phyloP scores from a whole-genome alignment of 2,113 vertebrate species.

The Pelmatolapia mariae region DNA sequence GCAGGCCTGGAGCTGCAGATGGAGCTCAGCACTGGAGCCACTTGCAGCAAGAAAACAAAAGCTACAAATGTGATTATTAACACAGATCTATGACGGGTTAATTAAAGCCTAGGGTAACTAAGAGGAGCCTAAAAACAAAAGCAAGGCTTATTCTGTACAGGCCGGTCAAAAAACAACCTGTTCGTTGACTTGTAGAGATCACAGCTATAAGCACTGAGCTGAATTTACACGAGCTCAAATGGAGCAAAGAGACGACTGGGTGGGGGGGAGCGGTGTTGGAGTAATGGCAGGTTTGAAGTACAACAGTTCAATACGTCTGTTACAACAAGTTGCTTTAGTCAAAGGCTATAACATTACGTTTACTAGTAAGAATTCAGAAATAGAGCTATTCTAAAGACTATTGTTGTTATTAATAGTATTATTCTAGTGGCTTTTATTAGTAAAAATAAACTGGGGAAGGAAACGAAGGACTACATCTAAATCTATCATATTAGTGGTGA shows the following conservation, averaged over 20 bases:
- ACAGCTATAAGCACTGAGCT: constrained; percentile 2
- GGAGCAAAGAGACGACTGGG: constrained; percentile 26
- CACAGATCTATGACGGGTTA: not conserved
- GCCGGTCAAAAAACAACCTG: constrained; percentile 2
- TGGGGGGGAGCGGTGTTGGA: constrained; percentile 9
- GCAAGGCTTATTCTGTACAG: not conserved
- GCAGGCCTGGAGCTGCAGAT: constrained; percentile 37
- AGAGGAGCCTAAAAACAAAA: not conserved
- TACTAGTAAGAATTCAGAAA: not conserved
- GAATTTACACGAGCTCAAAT: constrained; percentile 36
- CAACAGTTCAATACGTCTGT: constrained; percentile 59
- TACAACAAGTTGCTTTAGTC: constrained; percentile 55
- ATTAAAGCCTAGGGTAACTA: not conserved
- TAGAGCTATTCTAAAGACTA: constrained; percentile 8
- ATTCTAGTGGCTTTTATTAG: constrained; percentile 18
- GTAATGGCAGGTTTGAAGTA: constrained; percentile 56
- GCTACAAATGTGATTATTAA: constrained; percentile 5
- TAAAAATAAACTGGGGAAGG: constrained; percentile 16
- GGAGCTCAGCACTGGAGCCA: not conserved
- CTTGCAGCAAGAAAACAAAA: constrained; percentile 8
- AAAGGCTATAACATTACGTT: constrained; percentile 21
- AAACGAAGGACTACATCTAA: constrained; percentile 20
- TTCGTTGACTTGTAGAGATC: constrained; percentile 18
- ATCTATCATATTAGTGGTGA: constrained; percentile 38
- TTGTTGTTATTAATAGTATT: not conserved